These are phyloP conservation scores for Muscicapa adusta DNA, from an alignment of 2,113 vertebrate species.

Conservation along the genomic window DNA sequence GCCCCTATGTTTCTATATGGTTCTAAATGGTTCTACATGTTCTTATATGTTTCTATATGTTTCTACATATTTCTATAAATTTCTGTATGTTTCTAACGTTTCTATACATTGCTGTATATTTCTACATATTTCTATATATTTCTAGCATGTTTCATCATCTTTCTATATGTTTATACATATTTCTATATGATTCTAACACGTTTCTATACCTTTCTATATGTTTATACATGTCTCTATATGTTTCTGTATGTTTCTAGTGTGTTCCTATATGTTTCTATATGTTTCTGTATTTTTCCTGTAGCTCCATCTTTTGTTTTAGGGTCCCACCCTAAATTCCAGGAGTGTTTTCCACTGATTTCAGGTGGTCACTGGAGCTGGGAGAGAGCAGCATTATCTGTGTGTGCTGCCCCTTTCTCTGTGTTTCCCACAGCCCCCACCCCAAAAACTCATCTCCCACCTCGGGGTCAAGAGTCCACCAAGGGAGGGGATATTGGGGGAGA, in stretches of 20 bases:
- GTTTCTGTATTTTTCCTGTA: neutral
- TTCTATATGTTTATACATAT: too few species aligned
- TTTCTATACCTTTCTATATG: neutral
- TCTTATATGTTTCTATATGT: too few species aligned
- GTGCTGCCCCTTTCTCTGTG: neutral
- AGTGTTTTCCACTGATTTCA: neutral
- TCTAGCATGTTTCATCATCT: too few species aligned
- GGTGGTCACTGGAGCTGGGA: neutral
- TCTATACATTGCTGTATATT: accelerated
- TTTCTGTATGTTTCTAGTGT: neutral
- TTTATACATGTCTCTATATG: neutral
- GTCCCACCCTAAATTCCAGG: neutral
- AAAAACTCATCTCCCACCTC: accelerated
- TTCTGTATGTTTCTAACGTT: neutral
- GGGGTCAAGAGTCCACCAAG: neutral
- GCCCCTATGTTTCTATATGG: too few species aligned
- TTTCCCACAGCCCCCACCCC: neutral
- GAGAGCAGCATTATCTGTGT: accelerated
- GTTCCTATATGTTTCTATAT: neutral
- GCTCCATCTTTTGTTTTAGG: neutral
- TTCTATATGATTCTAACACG: too few species aligned
- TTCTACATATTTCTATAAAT: neutral
- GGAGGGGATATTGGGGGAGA: neutral
- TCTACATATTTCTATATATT: neutral
- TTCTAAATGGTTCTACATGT: too few species aligned